Evolutionary conservation across 2,888 invertebrate species (phyloP).

Genomic region (Axea sp.): DNA sequence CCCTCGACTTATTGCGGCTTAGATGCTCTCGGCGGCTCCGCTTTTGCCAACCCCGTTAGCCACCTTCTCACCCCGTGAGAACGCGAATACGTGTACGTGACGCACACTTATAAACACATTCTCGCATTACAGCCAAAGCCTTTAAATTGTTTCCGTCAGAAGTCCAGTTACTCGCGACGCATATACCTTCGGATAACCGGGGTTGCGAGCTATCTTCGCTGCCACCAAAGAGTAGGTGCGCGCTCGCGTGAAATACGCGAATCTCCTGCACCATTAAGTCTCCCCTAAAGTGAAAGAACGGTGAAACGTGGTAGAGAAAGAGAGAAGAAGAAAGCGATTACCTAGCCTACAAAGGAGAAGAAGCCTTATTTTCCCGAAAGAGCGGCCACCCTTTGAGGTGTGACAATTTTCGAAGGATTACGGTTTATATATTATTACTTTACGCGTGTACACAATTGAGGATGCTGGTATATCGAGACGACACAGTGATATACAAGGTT

Average conservation of each 20-base stretch:
- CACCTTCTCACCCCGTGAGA: conserved; percentile 57
- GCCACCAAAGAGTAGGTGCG: conserved; percentile 63
- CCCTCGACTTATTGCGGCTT: conserved; percentile 80
- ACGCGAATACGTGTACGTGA: conserved; percentile 65
- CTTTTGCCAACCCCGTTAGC: conserved; percentile 50
- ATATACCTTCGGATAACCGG: conserved; percentile 76
- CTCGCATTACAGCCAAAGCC: conserved; percentile 71
- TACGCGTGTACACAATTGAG: conserved; percentile 39
- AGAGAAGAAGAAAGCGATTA: conserved; percentile 13
- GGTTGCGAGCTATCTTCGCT: conserved; percentile 60
- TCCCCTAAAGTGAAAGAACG: conserved; percentile 43
- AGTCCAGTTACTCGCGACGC: conserved; percentile 78
- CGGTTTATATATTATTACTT: conserved; percentile 42
- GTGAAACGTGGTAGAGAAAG: background rate
- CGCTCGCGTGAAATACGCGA: conserved; percentile 71
- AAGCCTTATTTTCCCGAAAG: conserved; percentile 43
- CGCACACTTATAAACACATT: conserved; percentile 60
- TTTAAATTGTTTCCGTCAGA: conserved; percentile 80
- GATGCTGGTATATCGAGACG: conserved; percentile 7
- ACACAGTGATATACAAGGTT: conserved; percentile 45
- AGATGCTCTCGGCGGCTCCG: conserved; percentile 67
- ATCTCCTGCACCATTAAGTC: conserved; percentile 73
- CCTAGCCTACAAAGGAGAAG: conserved; percentile 30
- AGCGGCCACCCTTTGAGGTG: conserved; percentile 44
- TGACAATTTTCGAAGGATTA: conserved; percentile 55